Conservation (phyloP, 2,113 vertebrate genomes). For the Lagopus muta region DNA sequence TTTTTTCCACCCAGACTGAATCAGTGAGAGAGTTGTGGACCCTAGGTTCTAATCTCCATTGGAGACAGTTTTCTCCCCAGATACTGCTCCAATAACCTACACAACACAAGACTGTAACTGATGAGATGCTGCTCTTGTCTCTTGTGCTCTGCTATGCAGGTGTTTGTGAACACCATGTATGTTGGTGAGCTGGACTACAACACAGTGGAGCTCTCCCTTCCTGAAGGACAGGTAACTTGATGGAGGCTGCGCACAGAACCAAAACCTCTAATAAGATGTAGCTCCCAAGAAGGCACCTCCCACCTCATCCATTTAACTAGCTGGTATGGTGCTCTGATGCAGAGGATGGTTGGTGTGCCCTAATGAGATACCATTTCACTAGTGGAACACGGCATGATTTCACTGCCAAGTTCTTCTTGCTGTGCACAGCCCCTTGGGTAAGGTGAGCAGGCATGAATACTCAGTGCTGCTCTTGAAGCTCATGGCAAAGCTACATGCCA, state of each 20-base stretch:
- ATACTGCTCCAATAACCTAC: neutral
- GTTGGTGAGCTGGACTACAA: conserved; percentile 88
- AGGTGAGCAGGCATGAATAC: neutral
- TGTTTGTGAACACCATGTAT: conserved; percentile 89
- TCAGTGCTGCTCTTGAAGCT: neutral
- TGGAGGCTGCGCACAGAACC: neutral
- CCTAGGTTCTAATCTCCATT: neutral
- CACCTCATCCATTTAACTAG: neutral
- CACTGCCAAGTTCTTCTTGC: neutral
- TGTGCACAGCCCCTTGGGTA: neutral
- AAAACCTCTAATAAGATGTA: neutral
- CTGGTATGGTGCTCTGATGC: neutral
- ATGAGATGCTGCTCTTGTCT: neutral
- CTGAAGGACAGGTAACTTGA: conserved; percentile 85
- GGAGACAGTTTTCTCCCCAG: neutral
- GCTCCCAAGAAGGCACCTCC: neutral
- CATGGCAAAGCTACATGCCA: neutral
- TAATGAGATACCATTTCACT: neutral
- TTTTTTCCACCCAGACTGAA: neutral
- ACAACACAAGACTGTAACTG: neutral
- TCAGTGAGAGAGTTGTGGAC: neutral
- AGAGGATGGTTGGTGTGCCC: neutral
- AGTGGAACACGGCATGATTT: neutral
- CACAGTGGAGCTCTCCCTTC: conserved; percentile 78
- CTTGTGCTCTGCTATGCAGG: conserved; percentile 76